These are phyloP conservation scores for Barnardius zonarius DNA, from an alignment of 2,113 vertebrate species.

Conservation along the genomic window DNA sequence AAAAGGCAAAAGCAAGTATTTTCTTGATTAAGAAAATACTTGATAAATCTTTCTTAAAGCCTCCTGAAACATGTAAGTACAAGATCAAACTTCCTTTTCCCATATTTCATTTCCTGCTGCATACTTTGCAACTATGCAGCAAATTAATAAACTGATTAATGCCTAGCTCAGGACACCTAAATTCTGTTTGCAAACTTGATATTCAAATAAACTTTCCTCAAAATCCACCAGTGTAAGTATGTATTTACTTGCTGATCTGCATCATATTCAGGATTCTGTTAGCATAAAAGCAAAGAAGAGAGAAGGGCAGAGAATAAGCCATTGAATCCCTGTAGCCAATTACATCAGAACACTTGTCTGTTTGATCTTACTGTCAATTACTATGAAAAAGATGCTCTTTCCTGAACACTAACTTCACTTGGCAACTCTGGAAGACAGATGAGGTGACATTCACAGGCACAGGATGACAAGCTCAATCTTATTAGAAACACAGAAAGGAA, in stretches of 20 bases:
- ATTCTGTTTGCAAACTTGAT: background rate
- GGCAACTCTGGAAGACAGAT: background rate
- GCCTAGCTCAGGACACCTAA: background rate
- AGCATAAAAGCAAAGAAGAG: background rate
- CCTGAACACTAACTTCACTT: background rate
- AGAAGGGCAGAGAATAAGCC: background rate
- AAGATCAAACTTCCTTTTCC: background rate
- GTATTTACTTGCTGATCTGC: background rate
- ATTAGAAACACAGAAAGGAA: constrained; percentile 9
- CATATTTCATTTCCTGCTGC: background rate
- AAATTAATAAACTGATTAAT: background rate
- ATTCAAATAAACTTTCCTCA: background rate
- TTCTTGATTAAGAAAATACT: background rate
- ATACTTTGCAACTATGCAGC: background rate
- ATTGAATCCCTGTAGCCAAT: background rate
- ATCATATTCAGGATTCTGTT: background rate
- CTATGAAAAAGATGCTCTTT: background rate
- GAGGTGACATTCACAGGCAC: background rate
- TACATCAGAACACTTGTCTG: background rate
- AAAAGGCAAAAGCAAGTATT: background rate
- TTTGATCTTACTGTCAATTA: background rate
- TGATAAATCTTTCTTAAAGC: background rate
- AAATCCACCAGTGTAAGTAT: background rate
- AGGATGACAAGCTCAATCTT: background rate
- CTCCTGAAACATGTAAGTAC: background rate